Percentiles rank a stretch among this genome's conserved stretches.
These are phyloP conservation scores for Platorchestia sp. DNA, from an alignment of 1,140 invertebrate genomes.

Conservation along the genomic window DNA sequence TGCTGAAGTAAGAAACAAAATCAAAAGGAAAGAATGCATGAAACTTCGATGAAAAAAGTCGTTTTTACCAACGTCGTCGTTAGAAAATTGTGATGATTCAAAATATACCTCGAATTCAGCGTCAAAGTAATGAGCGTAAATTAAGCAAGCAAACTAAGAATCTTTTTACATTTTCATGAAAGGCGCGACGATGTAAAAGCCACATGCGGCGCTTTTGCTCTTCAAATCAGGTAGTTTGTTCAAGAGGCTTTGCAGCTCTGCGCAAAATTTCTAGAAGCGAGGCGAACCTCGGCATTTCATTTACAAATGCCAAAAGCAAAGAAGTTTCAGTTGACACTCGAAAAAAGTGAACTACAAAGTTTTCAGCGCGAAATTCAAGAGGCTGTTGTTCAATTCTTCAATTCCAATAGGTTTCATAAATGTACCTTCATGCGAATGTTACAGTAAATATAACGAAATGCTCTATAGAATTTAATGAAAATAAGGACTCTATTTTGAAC, in stretches of 20 bases:
- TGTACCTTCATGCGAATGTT: not conserved
- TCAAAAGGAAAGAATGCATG: not conserved
- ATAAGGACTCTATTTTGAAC: not conserved
- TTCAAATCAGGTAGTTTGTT: not conserved
- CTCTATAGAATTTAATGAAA: not conserved
- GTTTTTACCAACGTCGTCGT: not conserved
- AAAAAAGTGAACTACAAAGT: not conserved
- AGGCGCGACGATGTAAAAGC: not conserved
- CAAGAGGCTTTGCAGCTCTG: not conserved
- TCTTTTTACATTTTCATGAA: not conserved
- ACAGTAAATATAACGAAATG: not conserved
- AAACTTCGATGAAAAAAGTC: no score
- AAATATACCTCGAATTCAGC: not conserved
- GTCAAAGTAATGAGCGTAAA: not conserved
- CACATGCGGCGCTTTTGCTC: not conserved
- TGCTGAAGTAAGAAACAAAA: not conserved
- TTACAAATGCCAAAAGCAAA: not conserved
- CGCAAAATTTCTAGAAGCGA: not conserved
- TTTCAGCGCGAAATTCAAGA: not conserved
- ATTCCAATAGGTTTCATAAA: not conserved
- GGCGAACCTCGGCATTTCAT: not conserved
- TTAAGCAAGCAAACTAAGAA: not conserved
- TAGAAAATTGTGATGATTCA: not conserved
- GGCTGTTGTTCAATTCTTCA: not conserved
- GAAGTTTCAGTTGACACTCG: not conserved